Evolutionary conservation across 1,140 invertebrate genomes (phyloP).

Genomic region (Drosophila bocki): DNA sequence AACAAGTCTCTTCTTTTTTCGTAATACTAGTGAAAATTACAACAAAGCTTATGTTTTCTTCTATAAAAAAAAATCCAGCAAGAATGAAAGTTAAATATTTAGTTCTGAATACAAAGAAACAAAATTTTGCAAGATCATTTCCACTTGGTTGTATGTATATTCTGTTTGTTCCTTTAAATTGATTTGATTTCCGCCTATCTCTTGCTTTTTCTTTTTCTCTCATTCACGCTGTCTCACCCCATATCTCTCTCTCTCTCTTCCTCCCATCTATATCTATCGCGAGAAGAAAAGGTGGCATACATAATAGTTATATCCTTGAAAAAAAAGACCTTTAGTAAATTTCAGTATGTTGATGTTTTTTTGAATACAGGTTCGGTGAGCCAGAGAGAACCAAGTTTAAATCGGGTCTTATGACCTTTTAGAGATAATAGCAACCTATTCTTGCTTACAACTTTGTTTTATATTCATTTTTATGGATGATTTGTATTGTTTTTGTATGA

Average conservation of each 20-base stretch:
- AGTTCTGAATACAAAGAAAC: constrained; percentile 40
- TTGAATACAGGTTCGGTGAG: neutral
- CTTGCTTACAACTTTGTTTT: neutral
- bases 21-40: constrained; percentile 46
- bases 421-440: neutral
- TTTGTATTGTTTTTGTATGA: neutral
- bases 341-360: neutral
- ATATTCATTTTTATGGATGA: neutral
- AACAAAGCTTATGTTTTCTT: constrained; percentile 48
- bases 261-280: constrained; percentile 16
- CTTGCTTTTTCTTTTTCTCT: constrained; percentile 49
- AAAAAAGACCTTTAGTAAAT: constrained; percentile 3
- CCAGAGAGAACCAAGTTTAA: no score
- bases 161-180: constrained; percentile 21
- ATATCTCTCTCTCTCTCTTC: constrained; percentile 17
- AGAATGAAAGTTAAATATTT: constrained; percentile 57
- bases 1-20: constrained; percentile 36
- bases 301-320: neutral
- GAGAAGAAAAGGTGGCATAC: constrained; percentile 11
- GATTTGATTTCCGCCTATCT: constrained; percentile 46
- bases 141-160: constrained; percentile 45
- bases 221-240: constrained; percentile 52
- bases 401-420: no score
- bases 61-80: constrained; percentile 26
- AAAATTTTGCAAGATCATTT: constrained; percentile 47